phyloP scores from a whole-genome alignment of 2,113 vertebrate genomes.

The Danio rerio region GRCz12tu NC_133198.1:23475501-23476000 shows the following conservation, averaged over 20 bases:
- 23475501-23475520: not conserved
- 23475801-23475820: slow-evolving; percentile 7
- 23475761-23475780: slow-evolving; percentile 31
- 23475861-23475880: slow-evolving; percentile 33
- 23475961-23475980: slow-evolving; percentile 39
- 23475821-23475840: not conserved
- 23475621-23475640: slow-evolving; percentile 10
- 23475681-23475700: slow-evolving; percentile 32
- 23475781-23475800: slow-evolving; percentile 28
- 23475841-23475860: slow-evolving; percentile 41
- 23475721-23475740: slow-evolving; percentile 26
- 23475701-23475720: slow-evolving; percentile 18
- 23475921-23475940: slow-evolving; percentile 32
- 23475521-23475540: not conserved
- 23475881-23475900: slow-evolving; percentile 32
- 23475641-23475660: not conserved
- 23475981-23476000: slow-evolving; percentile 31
- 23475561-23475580: slow-evolving; percentile 9
- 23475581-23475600: slow-evolving; percentile 14
- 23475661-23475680: slow-evolving; percentile 19
- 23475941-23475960: slow-evolving; percentile 43
- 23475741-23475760: slow-evolving; percentile 6
- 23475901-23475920: slow-evolving; percentile 37
- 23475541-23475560: not conserved
- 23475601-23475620: slow-evolving; percentile 25